Conservation (phyloP, 2,113 vertebrate genomes). For the Nothoprocta pentlandii region DNA sequence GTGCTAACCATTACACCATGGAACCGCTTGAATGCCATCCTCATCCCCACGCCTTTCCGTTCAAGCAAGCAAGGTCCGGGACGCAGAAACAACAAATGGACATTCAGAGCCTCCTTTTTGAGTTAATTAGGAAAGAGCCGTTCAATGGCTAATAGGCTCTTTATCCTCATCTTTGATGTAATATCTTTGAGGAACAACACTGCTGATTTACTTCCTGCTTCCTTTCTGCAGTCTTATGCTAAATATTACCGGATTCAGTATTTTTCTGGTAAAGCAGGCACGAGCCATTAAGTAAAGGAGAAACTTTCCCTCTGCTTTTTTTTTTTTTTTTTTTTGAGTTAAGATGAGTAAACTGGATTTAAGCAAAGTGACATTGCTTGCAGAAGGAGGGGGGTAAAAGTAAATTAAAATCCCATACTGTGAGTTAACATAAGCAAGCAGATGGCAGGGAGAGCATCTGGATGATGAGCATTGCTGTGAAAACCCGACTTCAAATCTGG, state of each 20-base stretch:
- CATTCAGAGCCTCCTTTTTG: constrained; percentile 9
- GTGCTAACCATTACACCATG: constrained; percentile 91
- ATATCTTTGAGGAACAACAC: not conserved
- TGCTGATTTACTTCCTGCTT: not conserved
- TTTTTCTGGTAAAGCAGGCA: not conserved
- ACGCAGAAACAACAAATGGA: constrained; percentile 3
- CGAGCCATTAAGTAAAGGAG: not conserved
- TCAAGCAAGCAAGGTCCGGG: not conserved
- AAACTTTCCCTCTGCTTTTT: not conserved
- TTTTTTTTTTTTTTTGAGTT: not conserved
- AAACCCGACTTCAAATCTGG: not conserved
- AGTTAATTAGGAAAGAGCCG: not conserved
- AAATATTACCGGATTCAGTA: not conserved
- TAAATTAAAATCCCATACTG: not conserved
- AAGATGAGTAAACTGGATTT: not conserved
- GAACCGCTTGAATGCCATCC: constrained; percentile 42
- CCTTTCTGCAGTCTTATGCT: not conserved
- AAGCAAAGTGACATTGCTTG: not conserved
- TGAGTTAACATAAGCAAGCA: not conserved
- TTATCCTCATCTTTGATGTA: not conserved
- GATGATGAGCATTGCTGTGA: not conserved
- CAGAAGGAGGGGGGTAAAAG: too few species aligned
- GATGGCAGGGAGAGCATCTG: not conserved
- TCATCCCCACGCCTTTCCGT: not conserved
- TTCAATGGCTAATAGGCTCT: not conserved